Conservation (phyloP, 2,888 invertebrate species). For the Aporophyla nigra region DNA sequence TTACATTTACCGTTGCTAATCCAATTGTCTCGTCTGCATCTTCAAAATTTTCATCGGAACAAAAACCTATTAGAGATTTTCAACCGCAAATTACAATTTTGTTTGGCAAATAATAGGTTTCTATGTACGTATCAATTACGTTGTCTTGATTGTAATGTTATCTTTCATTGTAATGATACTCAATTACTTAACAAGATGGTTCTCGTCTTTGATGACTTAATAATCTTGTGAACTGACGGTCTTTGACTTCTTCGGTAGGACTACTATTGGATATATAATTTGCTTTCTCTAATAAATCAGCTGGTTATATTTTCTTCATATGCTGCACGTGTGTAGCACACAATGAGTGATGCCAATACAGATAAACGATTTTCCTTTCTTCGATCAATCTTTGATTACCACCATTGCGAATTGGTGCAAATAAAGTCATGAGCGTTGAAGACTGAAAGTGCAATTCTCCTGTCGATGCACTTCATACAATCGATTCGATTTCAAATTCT, state of each 20-base stretch:
- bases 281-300: conserved; percentile 62
- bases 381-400: conserved; percentile 47
- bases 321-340: conserved; percentile 27
- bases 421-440: conserved; percentile 13
- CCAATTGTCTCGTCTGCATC: conserved; percentile 45
- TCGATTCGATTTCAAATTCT: conserved; percentile 7
- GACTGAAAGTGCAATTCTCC: conserved; percentile 23
- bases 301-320: conserved; percentile 55
- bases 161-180: conserved; percentile 51
- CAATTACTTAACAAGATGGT: conserved; percentile 57
- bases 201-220: conserved; percentile 54
- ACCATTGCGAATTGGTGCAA: conserved; percentile 42
- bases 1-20: conserved; percentile 61
- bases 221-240: conserved; percentile 43
- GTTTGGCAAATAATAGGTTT: conserved; percentile 38
- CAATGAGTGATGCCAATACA: conserved; percentile 54
- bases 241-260: conserved; percentile 39
- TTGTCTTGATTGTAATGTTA: conserved; percentile 45
- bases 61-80: conserved; percentile 39
- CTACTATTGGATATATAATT: conserved; percentile 52
- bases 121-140: conserved; percentile 47
- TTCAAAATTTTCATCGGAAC: conserved; percentile 44
- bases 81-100: conserved; percentile 53
- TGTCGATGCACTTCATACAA: neutral
- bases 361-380: conserved; percentile 61